Conservation (phyloP, 2,797 vertebrate genomes). For the Gymnodraco acuticeps region DNA sequence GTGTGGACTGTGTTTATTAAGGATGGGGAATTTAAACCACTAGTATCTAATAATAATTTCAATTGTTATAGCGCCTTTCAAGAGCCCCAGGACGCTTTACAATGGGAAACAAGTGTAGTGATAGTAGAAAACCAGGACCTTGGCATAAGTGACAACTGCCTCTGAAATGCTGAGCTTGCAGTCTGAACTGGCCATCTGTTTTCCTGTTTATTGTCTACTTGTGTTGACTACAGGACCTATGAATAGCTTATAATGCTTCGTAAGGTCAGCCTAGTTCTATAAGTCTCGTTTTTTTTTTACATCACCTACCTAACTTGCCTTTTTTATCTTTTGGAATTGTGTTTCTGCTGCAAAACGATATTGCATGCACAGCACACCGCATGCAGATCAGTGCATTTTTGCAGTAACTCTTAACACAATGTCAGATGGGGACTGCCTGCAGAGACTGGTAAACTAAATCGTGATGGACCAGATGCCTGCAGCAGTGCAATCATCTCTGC, state of each 20-base stretch:
- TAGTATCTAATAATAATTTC: not conserved
- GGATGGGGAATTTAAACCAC: not conserved
- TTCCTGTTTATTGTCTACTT: too few relatives aligned
- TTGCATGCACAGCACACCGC: not conserved
- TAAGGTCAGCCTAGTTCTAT: too few relatives aligned
- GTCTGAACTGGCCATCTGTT: not conserved
- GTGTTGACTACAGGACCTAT: too few relatives aligned
- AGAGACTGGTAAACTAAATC: not conserved
- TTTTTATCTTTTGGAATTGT: too few relatives aligned
- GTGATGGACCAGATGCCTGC: conserved; percentile 19
- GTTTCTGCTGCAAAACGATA: not conserved
- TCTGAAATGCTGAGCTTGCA: conserved; percentile 2
- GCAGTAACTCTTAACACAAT: not conserved
- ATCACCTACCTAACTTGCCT: too few relatives aligned
- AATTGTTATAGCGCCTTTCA: too few relatives aligned
- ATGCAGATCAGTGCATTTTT: conserved; percentile 1
- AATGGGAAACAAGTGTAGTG: not conserved
- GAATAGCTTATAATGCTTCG: too few relatives aligned
- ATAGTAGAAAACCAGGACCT: conserved; percentile 1
- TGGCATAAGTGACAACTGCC: not conserved
- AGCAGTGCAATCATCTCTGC: conserved; percentile 27
- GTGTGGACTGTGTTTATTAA: not conserved
- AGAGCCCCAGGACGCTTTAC: too few relatives aligned
- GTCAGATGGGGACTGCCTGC: not conserved
- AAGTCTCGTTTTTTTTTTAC: too few relatives aligned